Percentiles rank a stretch among this genome's conserved stretches.
phyloP scores from a whole-genome alignment of 2,888 invertebrate genomes.

The Sclerodermus sp. region DNA sequence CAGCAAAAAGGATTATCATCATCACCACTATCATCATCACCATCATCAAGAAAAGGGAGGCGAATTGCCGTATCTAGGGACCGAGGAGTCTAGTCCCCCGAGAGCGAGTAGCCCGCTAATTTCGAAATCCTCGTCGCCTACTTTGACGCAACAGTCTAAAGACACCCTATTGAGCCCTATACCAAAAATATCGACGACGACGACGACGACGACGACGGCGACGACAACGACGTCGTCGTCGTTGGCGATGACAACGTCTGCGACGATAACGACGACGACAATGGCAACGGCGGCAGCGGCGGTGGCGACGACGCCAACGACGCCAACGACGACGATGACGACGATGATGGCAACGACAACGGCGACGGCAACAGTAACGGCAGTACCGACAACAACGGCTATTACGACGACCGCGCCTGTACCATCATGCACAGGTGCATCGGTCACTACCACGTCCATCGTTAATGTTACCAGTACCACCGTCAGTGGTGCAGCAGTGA shows the following conservation, averaged over 20 bases:
- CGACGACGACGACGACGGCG: constrained; percentile 36
- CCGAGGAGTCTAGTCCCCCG: constrained; percentile 68
- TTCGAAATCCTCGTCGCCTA: constrained; percentile 45
- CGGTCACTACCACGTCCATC: constrained; percentile 27
- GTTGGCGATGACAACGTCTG: too few relatives aligned
- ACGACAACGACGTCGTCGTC: too few relatives aligned
- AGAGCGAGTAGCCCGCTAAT: constrained; percentile 55
- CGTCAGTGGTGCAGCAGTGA: too few relatives aligned
- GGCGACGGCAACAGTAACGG: constrained; percentile 9
- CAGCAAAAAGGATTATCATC: constrained; percentile 69
- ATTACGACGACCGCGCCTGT: too few relatives aligned
- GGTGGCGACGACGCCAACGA: constrained; percentile 59
- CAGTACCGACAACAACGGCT: not conserved
- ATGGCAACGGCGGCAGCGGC: not conserved
- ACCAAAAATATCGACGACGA: constrained; percentile 62
- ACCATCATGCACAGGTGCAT: too few relatives aligned
- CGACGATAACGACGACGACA: constrained; percentile 22
- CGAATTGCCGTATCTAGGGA: constrained; percentile 47
- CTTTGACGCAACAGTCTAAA: constrained; percentile 37
- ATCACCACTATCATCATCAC: constrained; percentile 64
- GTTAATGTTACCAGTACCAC: constrained; percentile 26
- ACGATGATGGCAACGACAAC: constrained; percentile 21
- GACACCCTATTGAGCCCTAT: constrained; percentile 60
- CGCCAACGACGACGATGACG: constrained; percentile 35
- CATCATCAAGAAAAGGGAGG: constrained; percentile 42